Conservation (phyloP, 2,888 invertebrate species). For the Philaethria dido region DNA sequence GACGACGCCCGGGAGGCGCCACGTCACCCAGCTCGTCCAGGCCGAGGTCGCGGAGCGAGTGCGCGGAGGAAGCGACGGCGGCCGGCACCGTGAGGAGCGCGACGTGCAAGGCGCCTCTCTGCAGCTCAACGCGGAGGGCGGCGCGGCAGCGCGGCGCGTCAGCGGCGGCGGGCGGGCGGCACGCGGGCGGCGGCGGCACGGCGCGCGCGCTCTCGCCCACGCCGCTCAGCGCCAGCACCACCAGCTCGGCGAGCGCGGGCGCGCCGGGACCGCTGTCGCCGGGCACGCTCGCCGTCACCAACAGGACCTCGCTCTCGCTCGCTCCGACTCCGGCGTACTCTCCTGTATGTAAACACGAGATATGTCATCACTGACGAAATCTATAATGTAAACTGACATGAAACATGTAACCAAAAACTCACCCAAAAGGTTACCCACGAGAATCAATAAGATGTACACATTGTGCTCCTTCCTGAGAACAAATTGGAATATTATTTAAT, state of each 20-base stretch:
- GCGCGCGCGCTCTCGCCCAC: conserved; percentile 51
- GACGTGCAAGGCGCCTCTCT: conserved; percentile 48
- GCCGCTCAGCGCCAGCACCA: conserved; percentile 48
- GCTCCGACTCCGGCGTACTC: not conserved
- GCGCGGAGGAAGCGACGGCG: conserved; percentile 50
- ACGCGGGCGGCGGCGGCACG: conserved; percentile 45
- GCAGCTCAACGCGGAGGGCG: conserved; percentile 48
- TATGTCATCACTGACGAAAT: not conserved
- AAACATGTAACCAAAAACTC: no score
- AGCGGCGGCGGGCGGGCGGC: conserved; percentile 42
- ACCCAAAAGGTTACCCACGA: not conserved
- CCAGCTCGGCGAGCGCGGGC: conserved; percentile 44
- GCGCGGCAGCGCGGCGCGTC: conserved; percentile 47
- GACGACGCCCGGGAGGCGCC: conserved; percentile 57
- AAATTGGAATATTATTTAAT: not conserved
- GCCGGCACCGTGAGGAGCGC: conserved; percentile 57
- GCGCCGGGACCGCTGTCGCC: conserved; percentile 45
- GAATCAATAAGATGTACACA: conserved; percentile 8
- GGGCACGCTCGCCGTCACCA: conserved; percentile 47
- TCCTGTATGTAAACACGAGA: not conserved
- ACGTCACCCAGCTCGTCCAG: conserved; percentile 64
- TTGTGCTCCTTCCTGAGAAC: conserved; percentile 8
- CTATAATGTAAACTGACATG: no score
- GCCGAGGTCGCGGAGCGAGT: conserved; percentile 59
- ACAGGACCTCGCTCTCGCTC: conserved; percentile 11